Evolutionary conservation across 2,797 vertebrate species (phyloP).

Genomic region (Coendou prehensilis): DNA sequence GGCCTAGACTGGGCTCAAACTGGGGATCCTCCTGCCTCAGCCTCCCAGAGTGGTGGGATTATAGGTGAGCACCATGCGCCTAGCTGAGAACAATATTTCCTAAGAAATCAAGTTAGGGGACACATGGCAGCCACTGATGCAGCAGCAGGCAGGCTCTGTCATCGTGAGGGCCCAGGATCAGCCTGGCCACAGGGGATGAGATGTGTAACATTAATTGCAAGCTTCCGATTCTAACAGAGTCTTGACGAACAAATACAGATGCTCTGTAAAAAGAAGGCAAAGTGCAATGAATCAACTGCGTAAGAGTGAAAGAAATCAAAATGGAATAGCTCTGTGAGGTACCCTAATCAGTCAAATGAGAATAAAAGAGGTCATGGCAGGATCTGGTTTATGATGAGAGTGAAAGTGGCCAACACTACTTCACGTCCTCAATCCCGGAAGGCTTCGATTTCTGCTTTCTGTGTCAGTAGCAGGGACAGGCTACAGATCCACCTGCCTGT

Average conservation of each 20-base stretch:
- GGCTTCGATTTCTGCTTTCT: slow-evolving; percentile 4
- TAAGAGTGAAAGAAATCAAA: background rate
- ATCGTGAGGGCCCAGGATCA: background rate
- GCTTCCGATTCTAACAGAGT: background rate
- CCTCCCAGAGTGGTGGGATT: background rate
- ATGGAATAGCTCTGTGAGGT: background rate
- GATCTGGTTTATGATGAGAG: background rate
- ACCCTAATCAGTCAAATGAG: background rate
- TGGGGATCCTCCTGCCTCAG: background rate
- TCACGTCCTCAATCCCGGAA: background rate
- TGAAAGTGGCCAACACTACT: background rate
- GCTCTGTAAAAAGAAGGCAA: background rate
- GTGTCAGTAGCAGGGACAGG: background rate
- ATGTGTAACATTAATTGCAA: background rate
- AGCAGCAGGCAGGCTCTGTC: background rate
- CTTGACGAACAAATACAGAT: background rate
- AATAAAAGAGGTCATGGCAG: background rate
- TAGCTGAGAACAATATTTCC: background rate
- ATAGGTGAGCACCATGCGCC: background rate
- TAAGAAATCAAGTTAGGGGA: background rate
- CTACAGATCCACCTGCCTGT: background rate
- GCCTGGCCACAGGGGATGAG: background rate
- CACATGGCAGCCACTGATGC: background rate
- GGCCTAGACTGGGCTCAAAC: background rate
- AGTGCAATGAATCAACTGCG: background rate